Conservation (phyloP, 1,140 invertebrate species). For the Zaprionus camerounensis region DNA sequence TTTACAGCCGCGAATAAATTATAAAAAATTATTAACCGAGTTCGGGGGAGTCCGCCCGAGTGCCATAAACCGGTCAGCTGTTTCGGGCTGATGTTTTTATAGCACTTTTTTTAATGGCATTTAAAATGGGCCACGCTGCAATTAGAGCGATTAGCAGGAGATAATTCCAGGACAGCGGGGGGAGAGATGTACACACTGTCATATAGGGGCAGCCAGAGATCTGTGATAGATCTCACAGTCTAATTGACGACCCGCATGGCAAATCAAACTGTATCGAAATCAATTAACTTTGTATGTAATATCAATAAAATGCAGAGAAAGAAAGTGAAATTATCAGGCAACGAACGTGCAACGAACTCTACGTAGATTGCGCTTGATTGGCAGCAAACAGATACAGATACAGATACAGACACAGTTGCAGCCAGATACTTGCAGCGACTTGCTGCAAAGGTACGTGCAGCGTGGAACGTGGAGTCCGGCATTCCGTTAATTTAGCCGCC, state of each 20-base stretch:
- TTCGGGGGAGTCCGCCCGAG: neutral
- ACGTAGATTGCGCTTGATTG: conserved; percentile 67
- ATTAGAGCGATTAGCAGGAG: conserved; percentile 31
- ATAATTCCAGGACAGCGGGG: neutral
- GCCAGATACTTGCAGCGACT: neutral
- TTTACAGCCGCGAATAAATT: conserved; percentile 70
- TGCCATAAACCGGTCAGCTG: conserved; percentile 30
- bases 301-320: conserved; percentile 51
- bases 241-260: conserved; percentile 51
- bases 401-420: conserved; percentile 32
- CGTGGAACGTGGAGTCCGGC: neutral
- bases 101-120: conserved; percentile 55
- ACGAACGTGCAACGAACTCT: conserved; percentile 74
- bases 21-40: conserved; percentile 55
- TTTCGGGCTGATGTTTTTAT: neutral
- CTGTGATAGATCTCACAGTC: neutral
- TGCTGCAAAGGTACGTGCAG: conserved; percentile 29
- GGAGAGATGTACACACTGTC: neutral
- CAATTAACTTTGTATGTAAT: conserved; percentile 64
- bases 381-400: conserved; percentile 20
- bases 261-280: conserved; percentile 59
- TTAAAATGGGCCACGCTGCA: conserved; percentile 52
- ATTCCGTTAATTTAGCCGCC: too few relatives aligned
- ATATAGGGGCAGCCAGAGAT: neutral
- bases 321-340: conserved; percentile 60